Percentiles rank a stretch among this genome's conserved stretches.
phyloP scores from a whole-genome alignment of 2,797 vertebrate genomes.

The Darevskia nairensis region DNA sequence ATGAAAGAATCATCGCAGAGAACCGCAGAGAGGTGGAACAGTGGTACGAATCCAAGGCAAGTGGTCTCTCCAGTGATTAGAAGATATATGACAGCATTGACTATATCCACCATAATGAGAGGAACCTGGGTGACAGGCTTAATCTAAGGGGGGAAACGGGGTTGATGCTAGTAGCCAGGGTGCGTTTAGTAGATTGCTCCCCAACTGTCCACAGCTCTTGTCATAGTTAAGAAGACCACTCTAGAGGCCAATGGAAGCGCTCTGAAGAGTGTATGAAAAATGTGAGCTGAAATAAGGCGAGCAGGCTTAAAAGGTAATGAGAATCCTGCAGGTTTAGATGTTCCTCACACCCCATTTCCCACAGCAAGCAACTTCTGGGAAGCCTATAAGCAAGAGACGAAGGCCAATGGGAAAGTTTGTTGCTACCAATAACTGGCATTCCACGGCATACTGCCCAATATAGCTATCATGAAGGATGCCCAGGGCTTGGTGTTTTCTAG shows the following conservation, averaged over 20 bases:
- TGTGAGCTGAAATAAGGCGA: neutral
- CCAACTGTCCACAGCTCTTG: neutral
- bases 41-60: conserved; percentile 73
- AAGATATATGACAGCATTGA: neutral
- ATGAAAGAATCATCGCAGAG: conserved; percentile 72
- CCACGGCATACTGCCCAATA: no score
- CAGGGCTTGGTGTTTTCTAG: no score
- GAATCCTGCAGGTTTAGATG: neutral
- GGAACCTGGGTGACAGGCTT: neutral
- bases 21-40: conserved; percentile 70
- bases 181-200: neutral
- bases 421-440: no score
- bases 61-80: neutral
- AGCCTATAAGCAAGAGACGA: neutral
- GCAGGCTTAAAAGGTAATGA: neutral
- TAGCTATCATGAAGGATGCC: no score
- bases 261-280: neutral
- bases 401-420: neutral
- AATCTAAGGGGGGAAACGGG: neutral
- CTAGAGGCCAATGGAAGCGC: neutral
- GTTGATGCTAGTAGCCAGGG: neutral
- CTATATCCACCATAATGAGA: neutral
- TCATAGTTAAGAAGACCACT: neutral
- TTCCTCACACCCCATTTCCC: no score
- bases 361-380: neutral